Conservation (phyloP, 2,888 invertebrate species). For the Yponomeuta plumbellus region DNA sequence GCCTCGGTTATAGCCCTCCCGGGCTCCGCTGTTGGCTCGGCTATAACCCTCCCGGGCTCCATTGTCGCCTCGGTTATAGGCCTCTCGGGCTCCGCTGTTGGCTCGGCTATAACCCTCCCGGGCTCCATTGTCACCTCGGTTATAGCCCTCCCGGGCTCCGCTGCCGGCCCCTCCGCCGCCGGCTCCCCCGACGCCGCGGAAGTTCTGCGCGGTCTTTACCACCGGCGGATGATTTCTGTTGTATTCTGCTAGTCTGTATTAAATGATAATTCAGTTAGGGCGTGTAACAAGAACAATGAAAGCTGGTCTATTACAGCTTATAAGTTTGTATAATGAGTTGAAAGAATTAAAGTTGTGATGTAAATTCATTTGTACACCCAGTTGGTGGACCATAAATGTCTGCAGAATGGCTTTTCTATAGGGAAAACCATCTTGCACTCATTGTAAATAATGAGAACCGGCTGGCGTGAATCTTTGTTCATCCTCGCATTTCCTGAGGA, state of each 20-base stretch:
- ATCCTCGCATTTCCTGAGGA: too few relatives aligned
- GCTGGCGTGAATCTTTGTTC: too few relatives aligned
- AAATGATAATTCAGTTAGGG: neutral
- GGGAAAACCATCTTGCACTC: too few relatives aligned
- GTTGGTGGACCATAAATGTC: too few relatives aligned
- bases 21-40: neutral
- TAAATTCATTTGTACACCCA: too few relatives aligned
- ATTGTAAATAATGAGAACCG: too few relatives aligned
- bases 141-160: conserved; percentile 28
- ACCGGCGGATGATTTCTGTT: conserved; percentile 40
- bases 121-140: conserved; percentile 43
- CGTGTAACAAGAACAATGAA: neutral
- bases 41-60: conserved; percentile 35
- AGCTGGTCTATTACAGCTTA: too few relatives aligned
- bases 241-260: conserved; percentile 60
- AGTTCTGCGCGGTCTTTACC: conserved; percentile 33
- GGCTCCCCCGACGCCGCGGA: neutral
- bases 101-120: conserved; percentile 22
- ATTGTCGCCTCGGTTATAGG: conserved; percentile 41
- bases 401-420: too few relatives aligned
- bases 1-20: conserved; percentile 36
- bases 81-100: neutral
- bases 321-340: too few relatives aligned
- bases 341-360: too few relatives aligned
- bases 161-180: neutral